These are phyloP conservation scores for Drosophila pseudoananassae DNA, from an alignment of 1,140 invertebrate genomes.

Conservation along the genomic window DNA sequence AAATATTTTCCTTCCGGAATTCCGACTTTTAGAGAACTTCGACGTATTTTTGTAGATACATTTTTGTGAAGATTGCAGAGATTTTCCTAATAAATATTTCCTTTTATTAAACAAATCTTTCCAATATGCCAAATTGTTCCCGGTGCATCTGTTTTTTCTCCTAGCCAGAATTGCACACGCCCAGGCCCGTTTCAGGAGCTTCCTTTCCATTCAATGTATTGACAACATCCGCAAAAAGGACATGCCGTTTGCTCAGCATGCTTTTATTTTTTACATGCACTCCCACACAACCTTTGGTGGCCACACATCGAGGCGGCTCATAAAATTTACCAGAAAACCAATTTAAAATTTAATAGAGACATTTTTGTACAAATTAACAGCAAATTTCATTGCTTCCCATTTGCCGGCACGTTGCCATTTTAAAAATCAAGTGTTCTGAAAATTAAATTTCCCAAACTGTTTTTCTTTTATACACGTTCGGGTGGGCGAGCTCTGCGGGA, in stretches of 20 bases:
- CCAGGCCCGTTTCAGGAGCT: constrained; percentile 44
- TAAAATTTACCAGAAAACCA: constrained; percentile 56
- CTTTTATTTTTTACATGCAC: constrained; percentile 24
- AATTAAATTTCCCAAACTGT: constrained; percentile 73
- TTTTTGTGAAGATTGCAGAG: neutral
- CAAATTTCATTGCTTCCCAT: constrained; percentile 40
- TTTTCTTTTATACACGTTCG: constrained; percentile 23
- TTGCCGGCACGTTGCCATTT: constrained; percentile 31
- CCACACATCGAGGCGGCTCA: constrained; percentile 47
- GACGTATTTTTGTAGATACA: neutral
- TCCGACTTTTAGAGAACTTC: neutral
- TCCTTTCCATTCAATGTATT: constrained; percentile 61
- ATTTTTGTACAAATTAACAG: constrained; percentile 73
- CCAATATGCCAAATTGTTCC: neutral
- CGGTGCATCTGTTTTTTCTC: neutral
- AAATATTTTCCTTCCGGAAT: neutral
- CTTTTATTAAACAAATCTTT: neutral
- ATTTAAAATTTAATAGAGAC: constrained; percentile 72
- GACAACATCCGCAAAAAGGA: constrained; percentile 53
- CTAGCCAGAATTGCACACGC: constrained; percentile 39
- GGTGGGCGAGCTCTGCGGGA: neutral
- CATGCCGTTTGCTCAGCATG: constrained; percentile 11
- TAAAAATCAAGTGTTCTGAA: constrained; percentile 72
- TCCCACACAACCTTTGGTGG: constrained; percentile 25
- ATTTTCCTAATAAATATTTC: neutral